Base-by-base conservation (phyloP, 1,140 invertebrate species). In the Microplitis mediator region DNA sequence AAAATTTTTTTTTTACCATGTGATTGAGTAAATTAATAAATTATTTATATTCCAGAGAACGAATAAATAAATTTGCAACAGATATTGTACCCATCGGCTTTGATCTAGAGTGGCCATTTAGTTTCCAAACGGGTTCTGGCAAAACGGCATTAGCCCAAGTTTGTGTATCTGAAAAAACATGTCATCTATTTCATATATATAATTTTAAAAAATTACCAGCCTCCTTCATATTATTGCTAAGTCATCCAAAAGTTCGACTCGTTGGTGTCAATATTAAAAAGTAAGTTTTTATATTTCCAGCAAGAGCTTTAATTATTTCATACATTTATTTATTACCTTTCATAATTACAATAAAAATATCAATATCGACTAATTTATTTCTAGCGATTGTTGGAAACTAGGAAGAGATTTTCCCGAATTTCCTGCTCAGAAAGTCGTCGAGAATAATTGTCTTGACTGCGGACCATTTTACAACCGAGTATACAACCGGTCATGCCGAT, bases 91-190 rank as follows among this genome's bases (percentile, higher is more conserved):
- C 88, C 1, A 79, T 91, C 74, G 90, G 90, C 8, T 91, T 91
- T 78, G 91, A 92, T 77, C 84, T 91, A 75, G 90, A 92, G 79
- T 92, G 91, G 91, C 89, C 90, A 8, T 91, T 91, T 74, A 88
- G 81, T 75, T 91, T 89, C 73, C 85, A 90, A 86, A 90, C 88
- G 14, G 89, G 90, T 11, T 83, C 88, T 58, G 89, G 88, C n/a
- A 91, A 88, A 82, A 90, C 90, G 13, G 86, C 90, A 3, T 80
- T 91, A 4, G 89, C 89, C 63, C 91, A 92, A 82, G 86, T 91
- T 63, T 90, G 89, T 75, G 71, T 84, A 13, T 80, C 84, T 4
- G 85, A 90, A 45, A 73, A 81, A 35, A 80, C 85, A 36, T 91
- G 90, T 77, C 88, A 90, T 79, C 78, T 92, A 1, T 86, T 91